Evolutionary conservation across 2,888 invertebrate genomes (phyloP), one percentile per base, ranked within the genome.

Genomic region (Archaeoteleia sp.): DNA sequence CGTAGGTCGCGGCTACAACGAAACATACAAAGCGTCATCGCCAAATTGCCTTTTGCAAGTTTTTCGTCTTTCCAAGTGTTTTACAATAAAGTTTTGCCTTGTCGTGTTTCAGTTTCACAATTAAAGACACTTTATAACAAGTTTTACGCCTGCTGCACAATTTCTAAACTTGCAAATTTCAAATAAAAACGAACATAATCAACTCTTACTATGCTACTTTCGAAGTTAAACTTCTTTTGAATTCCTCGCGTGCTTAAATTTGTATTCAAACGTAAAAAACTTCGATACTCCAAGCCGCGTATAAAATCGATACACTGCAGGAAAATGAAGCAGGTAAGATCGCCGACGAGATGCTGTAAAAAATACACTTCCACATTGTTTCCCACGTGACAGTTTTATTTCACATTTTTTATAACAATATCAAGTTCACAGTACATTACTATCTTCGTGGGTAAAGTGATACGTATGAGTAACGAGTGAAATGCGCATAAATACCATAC

Each of bases 1-100:
- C 20, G 74, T 76, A 20, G 83, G 81, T 46, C 77, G 78, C 29
- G 75, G 80, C 84, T 85, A 82, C 67, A 83, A 85, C 71, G 69
- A 78, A 78, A 82, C 68, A 77, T 73, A 67, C 32, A 65, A 62
- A 63, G 45, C 67, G 67, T 82, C 74, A 82, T 78, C 77, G 80
- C 77, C 79, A 78, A 78, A 46, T 68, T 63, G 37, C 51, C 29
- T 49, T 65, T 37, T 35, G 10, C 14, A n/a, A 13, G 30, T 53
- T 1, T 6, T 8, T 29, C 7, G 7, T 40, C 6, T 39, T 53
- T 13, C n/a, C n/a, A n/a, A n/a, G n/a, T n/a, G n/a, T n/a, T 20
- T 8, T 14, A 5, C n/a, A 12, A 8, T 35, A 25, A 6, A 2
- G 17, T n/a, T 7, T 9, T 39, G 12, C 4, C 7, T 42, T 5